phyloP scores from a whole-genome alignment of 2,888 invertebrate species.

The Lepetodrilus schrolli region DNA sequence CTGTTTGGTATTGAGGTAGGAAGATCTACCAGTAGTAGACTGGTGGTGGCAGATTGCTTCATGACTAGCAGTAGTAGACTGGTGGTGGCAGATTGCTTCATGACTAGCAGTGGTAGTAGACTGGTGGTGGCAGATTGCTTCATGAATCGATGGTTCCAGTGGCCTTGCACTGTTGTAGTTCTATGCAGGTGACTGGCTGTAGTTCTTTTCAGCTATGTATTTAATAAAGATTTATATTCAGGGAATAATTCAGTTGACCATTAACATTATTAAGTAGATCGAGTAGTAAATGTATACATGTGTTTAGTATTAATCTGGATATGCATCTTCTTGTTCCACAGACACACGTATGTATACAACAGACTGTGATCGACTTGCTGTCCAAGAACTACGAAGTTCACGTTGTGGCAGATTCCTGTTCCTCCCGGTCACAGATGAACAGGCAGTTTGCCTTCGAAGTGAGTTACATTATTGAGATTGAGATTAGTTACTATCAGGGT shows the following conservation, averaged over 20 bases:
- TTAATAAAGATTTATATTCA: no score
- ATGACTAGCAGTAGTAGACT: not conserved
- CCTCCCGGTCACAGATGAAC: constrained; percentile 76
- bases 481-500: no score
- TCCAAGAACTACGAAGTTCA: constrained; percentile 77
- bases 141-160: no score
- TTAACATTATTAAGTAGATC: no score
- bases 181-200: no score
- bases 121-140: not conserved
- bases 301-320: no score
- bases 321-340: no score
- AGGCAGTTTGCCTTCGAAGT: constrained; percentile 71
- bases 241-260: no score
- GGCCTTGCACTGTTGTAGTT: no score
- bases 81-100: not conserved
- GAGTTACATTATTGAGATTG: no score
- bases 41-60: not conserved
- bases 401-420: constrained; percentile 79
- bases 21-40: not conserved
- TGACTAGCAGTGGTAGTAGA: not conserved
- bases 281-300: no score
- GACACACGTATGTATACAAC: constrained; percentile 80
- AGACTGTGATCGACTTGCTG: constrained; percentile 78
- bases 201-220: no score
- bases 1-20: constrained; percentile 74